Evolutionary conservation across 1,140 invertebrate genomes (phyloP).

Genomic region (Megalopta genalis): DNA sequence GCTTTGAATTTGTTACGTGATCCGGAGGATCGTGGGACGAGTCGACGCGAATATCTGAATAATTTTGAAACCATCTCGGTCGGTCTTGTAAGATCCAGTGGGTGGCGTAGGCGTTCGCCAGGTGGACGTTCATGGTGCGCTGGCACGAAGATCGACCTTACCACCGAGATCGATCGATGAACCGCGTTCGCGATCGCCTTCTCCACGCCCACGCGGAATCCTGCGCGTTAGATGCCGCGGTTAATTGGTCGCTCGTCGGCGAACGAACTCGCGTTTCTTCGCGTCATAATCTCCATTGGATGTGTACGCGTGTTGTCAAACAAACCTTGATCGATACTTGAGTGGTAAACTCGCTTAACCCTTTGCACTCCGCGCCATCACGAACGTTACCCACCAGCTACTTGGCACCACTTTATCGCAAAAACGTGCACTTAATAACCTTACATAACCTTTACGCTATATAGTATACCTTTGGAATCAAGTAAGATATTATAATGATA

Average conservation of each 20-base stretch:
- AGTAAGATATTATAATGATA: too few species aligned
- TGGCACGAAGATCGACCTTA: constrained; percentile 49
- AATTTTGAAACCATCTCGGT: constrained; percentile 10
- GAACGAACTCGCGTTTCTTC: not conserved
- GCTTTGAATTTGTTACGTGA: not conserved
- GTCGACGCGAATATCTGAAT: constrained; percentile 14
- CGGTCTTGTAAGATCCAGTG: constrained; percentile 34
- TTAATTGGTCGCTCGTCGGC: not conserved
- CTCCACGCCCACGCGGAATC: constrained; percentile 25
- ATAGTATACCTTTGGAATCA: too few species aligned
- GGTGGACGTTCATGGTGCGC: constrained; percentile 56
- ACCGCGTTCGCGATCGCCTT: constrained; percentile 44
- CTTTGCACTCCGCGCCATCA: too few species aligned
- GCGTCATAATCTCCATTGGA: not conserved
- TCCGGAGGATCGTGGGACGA: not conserved
- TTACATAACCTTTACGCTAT: too few species aligned
- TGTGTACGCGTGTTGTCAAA: too few species aligned
- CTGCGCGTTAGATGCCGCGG: not conserved
- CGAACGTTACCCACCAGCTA: too few species aligned
- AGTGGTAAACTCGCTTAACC: too few species aligned
- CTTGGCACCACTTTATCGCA: too few species aligned
- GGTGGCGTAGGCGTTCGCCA: constrained; percentile 58
- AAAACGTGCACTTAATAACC: too few species aligned
- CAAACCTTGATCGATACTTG: too few species aligned
- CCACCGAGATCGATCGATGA: constrained; percentile 57